Percentiles rank a stretch among this genome's conserved stretches.
These are phyloP conservation scores for Acronicta alni DNA, from an alignment of 2,888 invertebrate species.

Conservation along the genomic window DNA sequence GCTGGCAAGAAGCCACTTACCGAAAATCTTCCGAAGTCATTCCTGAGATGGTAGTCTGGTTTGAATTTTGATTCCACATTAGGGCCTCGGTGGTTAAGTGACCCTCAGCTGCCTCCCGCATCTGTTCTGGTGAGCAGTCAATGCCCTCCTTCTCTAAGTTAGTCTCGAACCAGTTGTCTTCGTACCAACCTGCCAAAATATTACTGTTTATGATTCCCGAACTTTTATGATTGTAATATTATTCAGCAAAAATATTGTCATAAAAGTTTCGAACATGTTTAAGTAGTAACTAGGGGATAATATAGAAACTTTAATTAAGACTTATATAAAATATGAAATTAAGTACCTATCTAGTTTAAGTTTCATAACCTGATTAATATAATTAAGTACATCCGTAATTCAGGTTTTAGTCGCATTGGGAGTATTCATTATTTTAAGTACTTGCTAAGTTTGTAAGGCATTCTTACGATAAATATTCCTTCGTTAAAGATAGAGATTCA, in stretches of 20 bases:
- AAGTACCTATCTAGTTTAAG: neutral
- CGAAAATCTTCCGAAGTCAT: slow-evolving; percentile 98
- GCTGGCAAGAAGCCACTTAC: slow-evolving; percentile 74
- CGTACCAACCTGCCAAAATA: slow-evolving; percentile 95
- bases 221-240: neutral
- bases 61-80: slow-evolving; percentile 98
- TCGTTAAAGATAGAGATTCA: too few relatives aligned
- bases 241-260: slow-evolving; percentile 1
- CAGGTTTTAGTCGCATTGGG: slow-evolving; percentile 7
- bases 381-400: too few relatives aligned
- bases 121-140: slow-evolving; percentile 97
- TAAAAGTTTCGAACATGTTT: neutral
- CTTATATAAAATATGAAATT: neutral
- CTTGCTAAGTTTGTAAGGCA: too few relatives aligned
- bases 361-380: too few relatives aligned
- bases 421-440: slow-evolving; percentile 16
- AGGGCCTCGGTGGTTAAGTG: slow-evolving; percentile 99
- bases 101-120: slow-evolving; percentile 98
- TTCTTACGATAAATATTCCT: too few relatives aligned
- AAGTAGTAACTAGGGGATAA: neutral
- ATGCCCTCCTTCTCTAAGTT: slow-evolving; percentile 96
- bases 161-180: slow-evolving; percentile 99
- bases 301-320: slow-evolving; percentile 10
- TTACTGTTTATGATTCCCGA: neutral
- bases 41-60: slow-evolving; percentile 97